Conservation (phyloP, 2,888 invertebrate species). For the Pristionchus fissidentatus region DNA sequence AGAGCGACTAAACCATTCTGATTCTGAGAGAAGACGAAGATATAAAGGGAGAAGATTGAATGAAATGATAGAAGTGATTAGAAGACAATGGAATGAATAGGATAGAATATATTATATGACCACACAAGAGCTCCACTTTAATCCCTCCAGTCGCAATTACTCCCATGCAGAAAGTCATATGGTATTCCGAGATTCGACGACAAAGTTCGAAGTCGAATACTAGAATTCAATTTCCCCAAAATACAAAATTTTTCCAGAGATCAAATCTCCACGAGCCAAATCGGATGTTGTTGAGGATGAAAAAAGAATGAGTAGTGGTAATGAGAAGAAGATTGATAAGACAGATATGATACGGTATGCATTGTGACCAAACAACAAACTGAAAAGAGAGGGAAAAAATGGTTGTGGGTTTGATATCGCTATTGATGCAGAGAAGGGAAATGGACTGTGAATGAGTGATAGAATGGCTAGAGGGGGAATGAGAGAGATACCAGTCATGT, state of each 20-base stretch:
- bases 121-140: background rate
- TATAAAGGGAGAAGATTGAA: background rate
- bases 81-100: background rate
- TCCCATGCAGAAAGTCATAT: too few species aligned
- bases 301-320: conserved; percentile 11
- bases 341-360: conserved; percentile 4
- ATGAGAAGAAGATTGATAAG: conserved; percentile 24
- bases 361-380: conserved; percentile 7
- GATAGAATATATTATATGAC: background rate
- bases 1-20: background rate
- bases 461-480: conserved; percentile 27
- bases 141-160: too few species aligned
- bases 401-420: background rate
- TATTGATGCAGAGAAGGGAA: background rate
- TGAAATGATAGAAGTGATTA: background rate
- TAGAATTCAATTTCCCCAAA: too few species aligned
- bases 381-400: conserved; percentile 1
- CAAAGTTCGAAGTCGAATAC: background rate
- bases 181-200: background rate
- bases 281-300: background rate
- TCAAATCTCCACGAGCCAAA: background rate
- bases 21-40: background rate
- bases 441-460: background rate
- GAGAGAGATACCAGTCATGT: conserved; percentile 18
- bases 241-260: background rate